Evolutionary conservation across 2,113 vertebrate species (phyloP), one percentile per base, ranked within the genome.

Genomic region (Sinocyclocheilus anshuiensis): DNA sequence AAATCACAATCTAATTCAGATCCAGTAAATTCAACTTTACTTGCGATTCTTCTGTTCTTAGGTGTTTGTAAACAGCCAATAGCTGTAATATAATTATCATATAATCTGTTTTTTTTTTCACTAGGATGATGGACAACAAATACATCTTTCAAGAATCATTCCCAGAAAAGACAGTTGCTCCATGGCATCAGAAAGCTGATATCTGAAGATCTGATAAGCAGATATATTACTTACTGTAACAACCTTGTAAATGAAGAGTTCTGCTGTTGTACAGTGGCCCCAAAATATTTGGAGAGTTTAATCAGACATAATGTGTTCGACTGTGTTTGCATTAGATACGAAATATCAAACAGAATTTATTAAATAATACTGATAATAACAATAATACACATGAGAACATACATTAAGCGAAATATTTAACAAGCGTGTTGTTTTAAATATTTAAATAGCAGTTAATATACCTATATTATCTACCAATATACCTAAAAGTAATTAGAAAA

Each of bases 111-210:
- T 53, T 53, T 53, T 29, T 57, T 29, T 13, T 63, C n/a, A 15
- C 57, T 79, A 92, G 87, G 83, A 95, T 95, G 94, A 89, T 86
- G 50, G 87, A 76, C 55, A 84, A 78, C 63, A 82, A 50, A 4
- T 89, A 83, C 48, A 61, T 94, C 29, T 95, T 96, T 86, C 95
- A 94, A 93, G 88, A 89, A 15, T 53, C n/a, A 4, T 1, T 86
- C 90, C 0, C 84, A 90, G 67, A 96, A 95, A 91, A 89, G 80
- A 77, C 86, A 84, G 77, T 83, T 95, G 42, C 84, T 95, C 8
- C 86, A 86, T 20, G 93, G 91, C 63, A 94, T 96, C 81, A 83
- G 84, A 20, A 84, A 87, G n/a, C 91, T 96, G n/a, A 33, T 33
- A 33, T 33, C 29, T 33, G 29, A 33, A 33, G 29, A 33, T 33